These are phyloP conservation scores for Diarsia mendica DNA, from an alignment of 2,888 invertebrate genomes.

Conservation along the genomic window DNA sequence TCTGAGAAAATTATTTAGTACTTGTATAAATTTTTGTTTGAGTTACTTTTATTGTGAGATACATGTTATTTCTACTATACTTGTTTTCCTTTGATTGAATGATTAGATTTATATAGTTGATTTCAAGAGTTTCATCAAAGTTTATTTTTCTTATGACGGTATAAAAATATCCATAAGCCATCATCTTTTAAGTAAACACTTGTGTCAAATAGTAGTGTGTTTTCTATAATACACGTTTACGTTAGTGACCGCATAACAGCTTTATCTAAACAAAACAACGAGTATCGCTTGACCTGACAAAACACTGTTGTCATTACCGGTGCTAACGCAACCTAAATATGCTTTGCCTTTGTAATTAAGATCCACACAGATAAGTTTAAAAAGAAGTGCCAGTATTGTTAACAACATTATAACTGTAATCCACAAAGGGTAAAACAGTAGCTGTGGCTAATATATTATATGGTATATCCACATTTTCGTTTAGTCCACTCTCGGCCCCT, in stretches of 20 bases:
- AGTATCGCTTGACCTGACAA: constrained; percentile 38
- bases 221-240: constrained; percentile 1
- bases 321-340: constrained; percentile 45
- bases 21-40: not conserved
- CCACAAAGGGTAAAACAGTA: not conserved
- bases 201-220: no score
- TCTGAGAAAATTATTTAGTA: not conserved
- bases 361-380: constrained; percentile 57
- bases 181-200: not conserved
- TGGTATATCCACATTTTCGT: not conserved
- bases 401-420: not conserved
- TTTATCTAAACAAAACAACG: constrained; percentile 36
- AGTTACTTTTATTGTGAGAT: not conserved
- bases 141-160: not conserved
- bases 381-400: constrained; percentile 12
- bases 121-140: no score
- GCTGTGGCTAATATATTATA: not conserved
- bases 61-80: not conserved
- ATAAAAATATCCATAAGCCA: not conserved
- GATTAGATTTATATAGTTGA: no score
- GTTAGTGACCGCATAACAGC: constrained; percentile 1
- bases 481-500: no score
- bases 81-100: constrained; percentile 1
- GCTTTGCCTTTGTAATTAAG: constrained; percentile 56
- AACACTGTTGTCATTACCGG: constrained; percentile 37